Conservation (phyloP, 2,888 invertebrate species). For the Belgica antarctica region DNA sequence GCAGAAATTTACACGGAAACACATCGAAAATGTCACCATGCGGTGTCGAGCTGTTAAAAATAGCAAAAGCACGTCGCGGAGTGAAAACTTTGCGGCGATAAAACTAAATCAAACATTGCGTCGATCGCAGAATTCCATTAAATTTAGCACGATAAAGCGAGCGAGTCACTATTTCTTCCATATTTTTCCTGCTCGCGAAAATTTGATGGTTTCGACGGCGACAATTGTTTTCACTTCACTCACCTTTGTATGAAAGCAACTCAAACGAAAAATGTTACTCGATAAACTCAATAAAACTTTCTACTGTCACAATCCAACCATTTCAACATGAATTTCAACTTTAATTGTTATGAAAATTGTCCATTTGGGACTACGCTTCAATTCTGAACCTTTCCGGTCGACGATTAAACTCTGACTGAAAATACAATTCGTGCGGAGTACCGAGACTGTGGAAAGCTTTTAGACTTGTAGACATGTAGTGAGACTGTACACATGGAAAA, state of each 20-base stretch:
- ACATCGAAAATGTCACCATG: background rate
- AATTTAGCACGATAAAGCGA: too few species aligned
- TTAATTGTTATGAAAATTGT: background rate
- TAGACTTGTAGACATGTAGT: too few species aligned
- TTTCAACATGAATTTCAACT: constrained; percentile 26
- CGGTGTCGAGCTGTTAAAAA: background rate
- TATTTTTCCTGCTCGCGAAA: background rate
- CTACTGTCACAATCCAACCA: constrained; percentile 33
- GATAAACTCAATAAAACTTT: constrained; percentile 34
- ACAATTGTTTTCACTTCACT: constrained; percentile 2
- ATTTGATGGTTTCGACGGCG: background rate
- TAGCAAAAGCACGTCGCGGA: background rate
- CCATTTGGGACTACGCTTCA: background rate
- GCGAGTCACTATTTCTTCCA: too few species aligned
- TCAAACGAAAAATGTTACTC: constrained; percentile 33
- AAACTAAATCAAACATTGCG: too few species aligned
- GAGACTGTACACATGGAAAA: too few species aligned
- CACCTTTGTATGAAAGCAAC: constrained; percentile 16
- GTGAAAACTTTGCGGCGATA: background rate
- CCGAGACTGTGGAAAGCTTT: too few species aligned
- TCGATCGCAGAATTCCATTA: too few species aligned
- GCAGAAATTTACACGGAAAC: background rate
- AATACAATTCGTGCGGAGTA: too few species aligned
- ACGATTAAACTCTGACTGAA: too few species aligned
- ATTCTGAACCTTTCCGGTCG: too few species aligned